Conservation (phyloP, 53 echinoderm and acorn worm species). For the Temnopleurus reevesii region DNA sequence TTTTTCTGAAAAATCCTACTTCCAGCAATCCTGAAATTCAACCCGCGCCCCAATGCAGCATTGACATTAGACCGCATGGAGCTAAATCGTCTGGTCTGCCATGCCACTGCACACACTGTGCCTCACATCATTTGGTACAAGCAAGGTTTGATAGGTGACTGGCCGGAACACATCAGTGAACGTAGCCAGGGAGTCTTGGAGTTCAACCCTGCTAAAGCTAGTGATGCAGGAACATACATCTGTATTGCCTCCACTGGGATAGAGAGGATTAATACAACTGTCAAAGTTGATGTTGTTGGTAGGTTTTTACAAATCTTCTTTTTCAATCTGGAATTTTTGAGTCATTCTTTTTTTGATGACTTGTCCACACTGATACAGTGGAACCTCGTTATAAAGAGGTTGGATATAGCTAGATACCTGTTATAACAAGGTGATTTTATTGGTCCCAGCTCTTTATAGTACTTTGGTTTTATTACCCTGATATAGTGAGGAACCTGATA, state of each 20-base stretch:
- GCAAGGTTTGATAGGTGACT: background rate
- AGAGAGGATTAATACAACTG: constrained; percentile 74
- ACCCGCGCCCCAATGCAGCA: constrained; percentile 61
- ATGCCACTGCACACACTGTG: constrained; percentile 65
- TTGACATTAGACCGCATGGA: constrained; percentile 66
- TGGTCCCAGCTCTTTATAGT: no score
- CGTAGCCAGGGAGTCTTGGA: constrained; percentile 62
- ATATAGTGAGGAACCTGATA: no score
- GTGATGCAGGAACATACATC: constrained; percentile 80
- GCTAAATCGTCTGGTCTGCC: constrained; percentile 71
- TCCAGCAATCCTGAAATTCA: constrained; percentile 86
- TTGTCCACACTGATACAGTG: no score
- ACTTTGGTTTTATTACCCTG: no score
- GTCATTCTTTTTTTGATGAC: no score
- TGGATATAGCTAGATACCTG: no score
- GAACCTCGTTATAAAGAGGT: no score
- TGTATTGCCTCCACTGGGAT: constrained; percentile 73
- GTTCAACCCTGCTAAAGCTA: constrained; percentile 73
- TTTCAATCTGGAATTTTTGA: no score
- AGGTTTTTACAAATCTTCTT: constrained; percentile 31
- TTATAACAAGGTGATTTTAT: no score
- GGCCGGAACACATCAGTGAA: constrained; percentile 71
- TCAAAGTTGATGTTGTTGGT: constrained; percentile 82
- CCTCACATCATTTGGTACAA: constrained; percentile 79
- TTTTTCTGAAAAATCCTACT: no score